A percentile compares a stretch with the other conserved stretches of the same genome.
Conservation (phyloP, 2,113 vertebrate genomes). For the Trogon surrucura region DNA sequence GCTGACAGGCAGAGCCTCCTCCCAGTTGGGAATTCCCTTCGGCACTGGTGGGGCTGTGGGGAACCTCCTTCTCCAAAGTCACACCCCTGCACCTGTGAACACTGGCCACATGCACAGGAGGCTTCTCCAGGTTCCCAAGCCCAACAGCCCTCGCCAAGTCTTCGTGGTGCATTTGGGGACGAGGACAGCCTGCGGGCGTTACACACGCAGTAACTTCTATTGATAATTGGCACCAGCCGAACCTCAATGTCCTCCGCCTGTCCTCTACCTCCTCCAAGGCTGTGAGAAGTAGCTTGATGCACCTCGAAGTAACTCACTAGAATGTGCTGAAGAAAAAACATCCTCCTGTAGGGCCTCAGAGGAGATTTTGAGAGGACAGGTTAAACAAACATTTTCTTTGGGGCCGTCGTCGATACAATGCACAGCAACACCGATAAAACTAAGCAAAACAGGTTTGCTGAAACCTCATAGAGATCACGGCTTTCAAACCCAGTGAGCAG, state of each 20-base stretch:
- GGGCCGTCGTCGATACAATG: not conserved
- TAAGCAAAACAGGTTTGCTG: not conserved
- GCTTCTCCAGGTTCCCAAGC: not conserved
- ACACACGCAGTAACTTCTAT: fast-evolving
- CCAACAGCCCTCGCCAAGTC: not conserved
- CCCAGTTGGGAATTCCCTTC: not conserved
- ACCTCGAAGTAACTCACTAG: not conserved
- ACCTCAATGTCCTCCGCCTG: fast-evolving
- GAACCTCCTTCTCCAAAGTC: not conserved
- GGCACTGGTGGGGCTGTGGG: not conserved
- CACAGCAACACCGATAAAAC: not conserved
- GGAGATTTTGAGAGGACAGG: fast-evolving
- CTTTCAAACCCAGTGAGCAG: not conserved
- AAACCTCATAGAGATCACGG: not conserved
- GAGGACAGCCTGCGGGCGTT: not conserved
- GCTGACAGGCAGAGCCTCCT: not conserved
- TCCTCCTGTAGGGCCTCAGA: not conserved
- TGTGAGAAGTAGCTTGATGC: not conserved
- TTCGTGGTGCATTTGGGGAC: fast-evolving
- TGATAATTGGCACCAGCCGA: fast-evolving
- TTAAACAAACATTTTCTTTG: not conserved
- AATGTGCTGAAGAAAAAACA: not conserved
- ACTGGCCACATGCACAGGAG: not conserved
- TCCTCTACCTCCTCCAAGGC: not conserved
- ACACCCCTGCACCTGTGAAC: not conserved